Percentiles rank a stretch among this genome's conserved stretches.
phyloP scores from a whole-genome alignment of 2,888 invertebrate species.

The Cryptus viduatorius region DNA sequence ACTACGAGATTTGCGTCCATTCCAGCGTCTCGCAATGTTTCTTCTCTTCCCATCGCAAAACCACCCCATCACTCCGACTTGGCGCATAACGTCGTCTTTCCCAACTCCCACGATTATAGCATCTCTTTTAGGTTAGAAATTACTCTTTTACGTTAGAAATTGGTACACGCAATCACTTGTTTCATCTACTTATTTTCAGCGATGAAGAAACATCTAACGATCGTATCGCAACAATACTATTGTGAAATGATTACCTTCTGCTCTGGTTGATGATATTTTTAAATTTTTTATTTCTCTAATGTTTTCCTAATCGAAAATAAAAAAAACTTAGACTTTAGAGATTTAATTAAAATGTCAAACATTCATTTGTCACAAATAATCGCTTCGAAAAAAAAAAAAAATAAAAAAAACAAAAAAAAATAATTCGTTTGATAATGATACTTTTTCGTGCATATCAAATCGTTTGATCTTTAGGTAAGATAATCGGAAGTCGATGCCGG shows the following conservation, averaged over 20 bases:
- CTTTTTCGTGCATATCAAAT: not conserved
- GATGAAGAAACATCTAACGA: no score
- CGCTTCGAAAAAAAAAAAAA: not conserved
- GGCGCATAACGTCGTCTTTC: not conserved
- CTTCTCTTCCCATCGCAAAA: not conserved
- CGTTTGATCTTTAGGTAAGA: not conserved
- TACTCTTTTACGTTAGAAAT: not conserved
- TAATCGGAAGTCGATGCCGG: conserved; percentile 25
- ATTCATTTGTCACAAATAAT: not conserved
- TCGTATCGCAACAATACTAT: no score
- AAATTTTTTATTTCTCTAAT: no score
- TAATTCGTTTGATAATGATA: not conserved
- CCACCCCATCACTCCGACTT: no score
- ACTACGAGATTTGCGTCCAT: conserved; percentile 36
- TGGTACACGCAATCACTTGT: not conserved
- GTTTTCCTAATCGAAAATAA: no score
- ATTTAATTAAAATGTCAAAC: not conserved
- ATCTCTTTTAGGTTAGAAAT: not conserved
- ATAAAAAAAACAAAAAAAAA: not conserved
- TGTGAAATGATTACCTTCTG: no score
- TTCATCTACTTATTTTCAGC: not conserved
- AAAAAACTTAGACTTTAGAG: no score
- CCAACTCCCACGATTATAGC: not conserved
- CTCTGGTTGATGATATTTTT: no score
- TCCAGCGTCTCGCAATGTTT: conserved; percentile 12